Percentiles rank a stretch among this genome's conserved stretches.
Evolutionary conservation across 2,113 vertebrate genomes (phyloP).

Genomic region (Percina caprodes): DNA sequence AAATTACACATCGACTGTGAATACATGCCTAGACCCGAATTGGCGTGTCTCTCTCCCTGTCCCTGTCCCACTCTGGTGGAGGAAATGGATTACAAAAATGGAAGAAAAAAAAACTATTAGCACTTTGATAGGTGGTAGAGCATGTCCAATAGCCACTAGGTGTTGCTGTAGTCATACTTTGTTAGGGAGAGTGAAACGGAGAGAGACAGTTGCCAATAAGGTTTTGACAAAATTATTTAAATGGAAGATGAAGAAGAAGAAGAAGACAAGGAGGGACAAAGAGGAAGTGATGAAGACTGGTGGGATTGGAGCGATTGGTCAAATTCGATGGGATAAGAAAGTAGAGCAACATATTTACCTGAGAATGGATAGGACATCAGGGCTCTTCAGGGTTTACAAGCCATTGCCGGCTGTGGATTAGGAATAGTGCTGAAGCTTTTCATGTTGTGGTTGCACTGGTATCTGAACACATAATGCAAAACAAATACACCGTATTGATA

Average conservation of each 20-base stretch:
- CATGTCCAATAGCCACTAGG: slow-evolving; percentile 73
- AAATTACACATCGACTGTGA: slow-evolving; percentile 74
- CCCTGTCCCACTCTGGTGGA: slow-evolving; percentile 50
- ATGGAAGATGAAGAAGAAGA: slow-evolving; percentile 26
- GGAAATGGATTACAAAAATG: slow-evolving; percentile 36
- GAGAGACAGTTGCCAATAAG: slow-evolving; percentile 29
- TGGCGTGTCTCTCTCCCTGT: slow-evolving; percentile 55
- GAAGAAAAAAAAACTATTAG: slow-evolving; percentile 63
- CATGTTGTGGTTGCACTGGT: slow-evolving; percentile 11
- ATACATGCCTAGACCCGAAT: slow-evolving; percentile 47
- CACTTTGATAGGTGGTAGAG: slow-evolving; percentile 74
- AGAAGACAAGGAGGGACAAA: slow-evolving; percentile 41
- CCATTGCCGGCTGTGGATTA: slow-evolving; percentile 14
- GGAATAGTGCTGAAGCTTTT: slow-evolving; percentile 20
- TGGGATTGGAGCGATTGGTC: slow-evolving; percentile 48
- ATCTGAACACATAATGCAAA: slow-evolving; percentile 37
- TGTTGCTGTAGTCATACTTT: slow-evolving; percentile 73
- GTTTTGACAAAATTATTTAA: slow-evolving; percentile 40
- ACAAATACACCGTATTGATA: neutral
- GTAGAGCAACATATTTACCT: slow-evolving; percentile 43
- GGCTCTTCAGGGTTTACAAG: neutral
- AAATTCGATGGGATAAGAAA: slow-evolving; percentile 51
- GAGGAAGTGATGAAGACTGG: slow-evolving; percentile 72
- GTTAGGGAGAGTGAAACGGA: slow-evolving; percentile 36
- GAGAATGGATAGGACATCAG: slow-evolving; percentile 2